phyloP scores from a whole-genome alignment of 2,113 vertebrate species.

The Orthochromis indermauri region DNA sequence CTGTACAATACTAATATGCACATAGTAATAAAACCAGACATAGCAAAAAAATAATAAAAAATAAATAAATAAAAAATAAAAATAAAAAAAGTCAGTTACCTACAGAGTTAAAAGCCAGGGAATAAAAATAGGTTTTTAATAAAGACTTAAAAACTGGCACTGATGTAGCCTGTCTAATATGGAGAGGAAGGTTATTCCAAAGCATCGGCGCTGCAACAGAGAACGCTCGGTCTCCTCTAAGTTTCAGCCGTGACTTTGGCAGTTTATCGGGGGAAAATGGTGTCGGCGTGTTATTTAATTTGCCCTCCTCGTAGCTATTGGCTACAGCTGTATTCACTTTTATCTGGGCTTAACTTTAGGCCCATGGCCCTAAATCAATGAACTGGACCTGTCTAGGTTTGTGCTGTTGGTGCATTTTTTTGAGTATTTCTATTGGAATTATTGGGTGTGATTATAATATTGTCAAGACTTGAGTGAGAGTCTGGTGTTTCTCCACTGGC shows the following conservation, averaged over 20 bases:
- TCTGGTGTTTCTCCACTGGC: background rate
- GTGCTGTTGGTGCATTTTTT: background rate
- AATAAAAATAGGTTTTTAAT: background rate
- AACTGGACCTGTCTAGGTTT: background rate
- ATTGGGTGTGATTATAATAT: background rate
- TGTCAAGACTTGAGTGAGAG: background rate
- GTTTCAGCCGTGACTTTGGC: background rate
- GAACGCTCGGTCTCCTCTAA: background rate
- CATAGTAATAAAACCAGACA: background rate
- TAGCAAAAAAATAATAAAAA: fast-evolving
- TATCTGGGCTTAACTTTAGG: background rate
- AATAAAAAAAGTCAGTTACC: background rate
- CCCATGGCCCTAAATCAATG: background rate
- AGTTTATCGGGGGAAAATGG: background rate
- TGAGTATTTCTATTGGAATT: background rate
- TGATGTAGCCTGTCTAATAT: background rate
- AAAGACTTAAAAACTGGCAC: background rate
- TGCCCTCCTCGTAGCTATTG: background rate
- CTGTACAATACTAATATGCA: background rate
- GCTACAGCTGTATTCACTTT: background rate
- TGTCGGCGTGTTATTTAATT: background rate
- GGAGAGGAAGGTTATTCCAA: background rate
- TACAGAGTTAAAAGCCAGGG: background rate
- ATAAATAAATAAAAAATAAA: fast-evolving
- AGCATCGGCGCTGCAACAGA: fast-evolving